Evolutionary conservation across 2,888 invertebrate genomes (phyloP).

Genomic region (Sarcophaga variegata): DNA sequence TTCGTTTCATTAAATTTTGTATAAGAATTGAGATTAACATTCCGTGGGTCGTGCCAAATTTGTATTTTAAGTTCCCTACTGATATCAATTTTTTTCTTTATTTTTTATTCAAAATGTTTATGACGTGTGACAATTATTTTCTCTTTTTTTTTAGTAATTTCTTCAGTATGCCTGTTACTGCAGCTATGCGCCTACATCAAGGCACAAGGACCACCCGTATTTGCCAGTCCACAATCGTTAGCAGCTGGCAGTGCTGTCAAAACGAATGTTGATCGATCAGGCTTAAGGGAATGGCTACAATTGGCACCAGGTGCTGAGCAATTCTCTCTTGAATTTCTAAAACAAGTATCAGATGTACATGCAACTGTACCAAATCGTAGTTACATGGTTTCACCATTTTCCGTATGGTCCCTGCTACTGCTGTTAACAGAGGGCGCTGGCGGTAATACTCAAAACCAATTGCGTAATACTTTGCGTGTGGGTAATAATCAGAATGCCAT

Average conservation of each 20-base stretch:
- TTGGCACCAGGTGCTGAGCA: constrained; percentile 75
- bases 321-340: constrained; percentile 77
- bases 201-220: constrained; percentile 51
- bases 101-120: too few relatives aligned
- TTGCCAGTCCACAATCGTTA: neutral
- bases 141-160: too few relatives aligned
- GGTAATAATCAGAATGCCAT: constrained; percentile 70
- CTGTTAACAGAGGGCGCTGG: constrained; percentile 85
- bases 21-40: too few relatives aligned
- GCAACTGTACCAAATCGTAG: constrained; percentile 13
- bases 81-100: too few relatives aligned
- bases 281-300: constrained; percentile 5
- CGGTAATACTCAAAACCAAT: constrained; percentile 83
- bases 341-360: constrained; percentile 72
- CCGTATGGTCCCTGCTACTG: constrained; percentile 86
- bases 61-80: too few relatives aligned
- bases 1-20: too few relatives aligned
- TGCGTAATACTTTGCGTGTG: constrained; percentile 81
- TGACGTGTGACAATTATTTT: too few relatives aligned
- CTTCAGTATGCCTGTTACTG: neutral
- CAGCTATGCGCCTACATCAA: neutral
- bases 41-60: too few relatives aligned
- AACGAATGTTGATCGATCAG: constrained; percentile 5
- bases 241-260: neutral
- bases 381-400: constrained; percentile 85